Percentiles rank a stretch among this genome's conserved stretches.
phyloP scores from a whole-genome alignment of 2,113 vertebrate genomes.

The Aplodontia rufa region DNA sequence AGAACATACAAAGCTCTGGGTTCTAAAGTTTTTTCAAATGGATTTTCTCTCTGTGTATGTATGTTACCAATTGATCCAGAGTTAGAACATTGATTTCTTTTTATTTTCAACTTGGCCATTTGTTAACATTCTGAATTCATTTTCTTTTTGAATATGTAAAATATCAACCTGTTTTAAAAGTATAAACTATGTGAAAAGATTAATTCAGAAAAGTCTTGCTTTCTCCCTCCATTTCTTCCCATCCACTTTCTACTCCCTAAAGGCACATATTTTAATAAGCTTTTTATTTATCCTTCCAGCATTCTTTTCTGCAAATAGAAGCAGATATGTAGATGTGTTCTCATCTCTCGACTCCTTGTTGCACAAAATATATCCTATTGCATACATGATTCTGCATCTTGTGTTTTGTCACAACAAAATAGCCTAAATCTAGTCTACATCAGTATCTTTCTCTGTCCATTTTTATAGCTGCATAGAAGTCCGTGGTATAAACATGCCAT shows the following conservation, averaged over 20 bases:
- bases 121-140: conserved; percentile 28
- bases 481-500: background rate
- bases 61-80: background rate
- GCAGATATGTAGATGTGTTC: background rate
- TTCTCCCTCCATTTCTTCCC: background rate
- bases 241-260: background rate
- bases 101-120: conserved; percentile 23
- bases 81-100: background rate
- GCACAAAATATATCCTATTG: background rate
- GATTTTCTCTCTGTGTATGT: background rate
- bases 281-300: conserved; percentile 1
- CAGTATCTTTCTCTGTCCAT: background rate
- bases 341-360: background rate
- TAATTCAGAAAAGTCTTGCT: background rate
- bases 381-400: background rate
- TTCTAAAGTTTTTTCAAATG: background rate
- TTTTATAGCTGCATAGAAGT: background rate
- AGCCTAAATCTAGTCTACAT: background rate
- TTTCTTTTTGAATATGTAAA: conserved; percentile 6
- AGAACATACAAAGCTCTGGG: background rate
- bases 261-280: conserved; percentile 1
- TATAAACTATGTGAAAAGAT: background rate
- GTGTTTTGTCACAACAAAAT: background rate
- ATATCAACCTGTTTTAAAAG: background rate
- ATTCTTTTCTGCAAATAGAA: conserved; percentile 34